phyloP scores from a whole-genome alignment of 2,888 invertebrate genomes.

The Serrognathus titanus region DNA sequence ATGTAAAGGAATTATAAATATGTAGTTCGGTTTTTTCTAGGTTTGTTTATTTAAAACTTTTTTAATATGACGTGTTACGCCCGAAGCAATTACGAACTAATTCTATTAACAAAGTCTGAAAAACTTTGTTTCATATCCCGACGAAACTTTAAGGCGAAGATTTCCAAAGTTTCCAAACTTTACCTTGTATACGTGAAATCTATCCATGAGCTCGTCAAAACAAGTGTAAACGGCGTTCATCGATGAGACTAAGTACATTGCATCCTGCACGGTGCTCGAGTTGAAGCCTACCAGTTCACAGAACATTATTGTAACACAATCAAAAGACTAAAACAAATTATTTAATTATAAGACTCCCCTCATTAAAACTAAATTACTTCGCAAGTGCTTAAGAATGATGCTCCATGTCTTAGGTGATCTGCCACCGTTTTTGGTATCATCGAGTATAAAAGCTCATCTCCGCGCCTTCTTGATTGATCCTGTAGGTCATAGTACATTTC shows the following conservation, averaged over 20 bases:
- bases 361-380: slow-evolving; percentile 53
- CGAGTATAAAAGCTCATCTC: slow-evolving; percentile 83
- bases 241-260: slow-evolving; percentile 77
- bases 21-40: too few relatives aligned
- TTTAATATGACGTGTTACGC: too few relatives aligned
- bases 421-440: slow-evolving; percentile 89
- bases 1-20: slow-evolving; percentile 5
- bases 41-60: too few relatives aligned
- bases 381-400: slow-evolving; percentile 74
- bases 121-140: too few relatives aligned
- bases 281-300: slow-evolving; percentile 65
- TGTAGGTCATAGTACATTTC: slow-evolving; percentile 73
- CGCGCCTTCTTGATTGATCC: slow-evolving; percentile 81
- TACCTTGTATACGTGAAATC: slow-evolving; percentile 85
- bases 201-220: slow-evolving; percentile 79
- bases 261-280: slow-evolving; percentile 57
- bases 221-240: slow-evolving; percentile 84
- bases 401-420: slow-evolving; percentile 72
- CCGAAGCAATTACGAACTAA: too few relatives aligned
- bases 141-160: too few relatives aligned
- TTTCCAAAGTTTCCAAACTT: slow-evolving; percentile 1
- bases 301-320: slow-evolving; percentile 75
- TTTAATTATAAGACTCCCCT: not conserved
- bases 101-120: too few relatives aligned
- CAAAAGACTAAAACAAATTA: slow-evolving; percentile 60